These are phyloP conservation scores for Macrotis lagotis DNA, from an alignment of 2,113 vertebrate species.

Conservation along the genomic window DNA sequence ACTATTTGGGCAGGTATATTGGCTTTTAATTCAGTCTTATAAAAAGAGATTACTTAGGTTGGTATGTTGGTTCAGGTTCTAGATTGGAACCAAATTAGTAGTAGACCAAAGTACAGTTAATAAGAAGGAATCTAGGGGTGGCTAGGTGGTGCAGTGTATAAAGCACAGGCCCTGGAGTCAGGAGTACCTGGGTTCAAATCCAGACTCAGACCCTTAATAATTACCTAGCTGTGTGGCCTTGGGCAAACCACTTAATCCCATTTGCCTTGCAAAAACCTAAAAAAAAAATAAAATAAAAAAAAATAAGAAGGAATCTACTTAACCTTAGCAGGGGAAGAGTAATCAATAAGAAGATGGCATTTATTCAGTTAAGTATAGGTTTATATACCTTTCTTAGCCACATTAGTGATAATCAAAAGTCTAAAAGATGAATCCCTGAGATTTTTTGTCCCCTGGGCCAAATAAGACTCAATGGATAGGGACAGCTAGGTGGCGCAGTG, in stretches of 20 bases:
- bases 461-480: neutral
- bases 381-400: neutral
- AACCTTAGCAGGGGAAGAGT: neutral
- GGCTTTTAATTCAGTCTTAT: neutral
- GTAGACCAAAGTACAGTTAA: neutral
- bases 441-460: neutral
- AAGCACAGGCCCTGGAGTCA: too few relatives aligned
- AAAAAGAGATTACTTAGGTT: neutral
- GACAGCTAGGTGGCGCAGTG: too few relatives aligned
- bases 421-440: neutral
- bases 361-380: neutral
- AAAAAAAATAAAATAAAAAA: too few relatives aligned
- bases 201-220: too few relatives aligned
- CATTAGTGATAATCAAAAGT: neutral
- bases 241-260: too few relatives aligned
- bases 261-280: too few relatives aligned
- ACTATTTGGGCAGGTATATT: neutral
- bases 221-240: too few relatives aligned
- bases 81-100: neutral
- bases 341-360: neutral
- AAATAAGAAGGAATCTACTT: neutral
- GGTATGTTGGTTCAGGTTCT: neutral
- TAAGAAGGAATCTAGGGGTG: neutral
- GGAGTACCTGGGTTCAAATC: too few relatives aligned
- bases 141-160: too few relatives aligned